A percentile compares a stretch with the other conserved stretches of the same genome.
Evolutionary conservation across 2,888 invertebrate species (phyloP).

Genomic region (Drosophila formosana): DNA sequence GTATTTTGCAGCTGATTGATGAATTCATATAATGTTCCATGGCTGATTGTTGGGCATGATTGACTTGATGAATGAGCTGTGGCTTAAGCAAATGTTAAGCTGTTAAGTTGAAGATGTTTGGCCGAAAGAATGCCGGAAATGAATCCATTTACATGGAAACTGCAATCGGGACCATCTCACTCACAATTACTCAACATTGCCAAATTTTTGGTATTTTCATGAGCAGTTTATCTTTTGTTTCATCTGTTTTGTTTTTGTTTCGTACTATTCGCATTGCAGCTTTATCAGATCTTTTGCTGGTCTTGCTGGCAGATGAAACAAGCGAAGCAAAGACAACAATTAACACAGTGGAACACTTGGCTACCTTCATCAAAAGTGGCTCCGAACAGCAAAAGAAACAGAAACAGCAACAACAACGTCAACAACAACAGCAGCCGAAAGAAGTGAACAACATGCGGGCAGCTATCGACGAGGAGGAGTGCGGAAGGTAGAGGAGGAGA

Average conservation of each 20-base stretch:
- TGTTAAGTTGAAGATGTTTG: conserved; percentile 6
- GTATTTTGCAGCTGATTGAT: not conserved
- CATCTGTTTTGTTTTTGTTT: conserved; percentile 7
- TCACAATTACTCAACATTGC: conserved; percentile 45
- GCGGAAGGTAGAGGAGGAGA: conserved; percentile 1
- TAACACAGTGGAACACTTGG: conserved; percentile 67
- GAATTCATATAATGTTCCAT: not conserved
- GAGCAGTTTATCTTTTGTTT: conserved; percentile 20
- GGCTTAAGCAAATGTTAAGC: conserved; percentile 1
- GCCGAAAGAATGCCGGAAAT: conserved; percentile 41
- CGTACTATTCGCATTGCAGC: conserved; percentile 21
- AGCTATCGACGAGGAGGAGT: conserved; percentile 4
- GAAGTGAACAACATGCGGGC: conserved; percentile 55
- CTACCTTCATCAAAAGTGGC: conserved; percentile 57
- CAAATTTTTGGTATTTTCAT: conserved; percentile 27
- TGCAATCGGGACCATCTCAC: conserved; percentile 33
- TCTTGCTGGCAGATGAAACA: conserved; percentile 25
- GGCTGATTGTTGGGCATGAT: not conserved
- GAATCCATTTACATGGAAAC: conserved; percentile 33
- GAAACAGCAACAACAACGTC: conserved; percentile 26
- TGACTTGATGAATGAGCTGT: conserved; percentile 1
- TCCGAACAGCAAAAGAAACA: conserved; percentile 24
- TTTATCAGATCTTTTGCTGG: conserved; percentile 51
- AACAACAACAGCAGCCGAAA: conserved; percentile 19
- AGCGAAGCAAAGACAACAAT: conserved; percentile 64